Evolutionary conservation across 2,113 vertebrate genomes (phyloP).

Genomic region (Nicator chloris): DNA sequence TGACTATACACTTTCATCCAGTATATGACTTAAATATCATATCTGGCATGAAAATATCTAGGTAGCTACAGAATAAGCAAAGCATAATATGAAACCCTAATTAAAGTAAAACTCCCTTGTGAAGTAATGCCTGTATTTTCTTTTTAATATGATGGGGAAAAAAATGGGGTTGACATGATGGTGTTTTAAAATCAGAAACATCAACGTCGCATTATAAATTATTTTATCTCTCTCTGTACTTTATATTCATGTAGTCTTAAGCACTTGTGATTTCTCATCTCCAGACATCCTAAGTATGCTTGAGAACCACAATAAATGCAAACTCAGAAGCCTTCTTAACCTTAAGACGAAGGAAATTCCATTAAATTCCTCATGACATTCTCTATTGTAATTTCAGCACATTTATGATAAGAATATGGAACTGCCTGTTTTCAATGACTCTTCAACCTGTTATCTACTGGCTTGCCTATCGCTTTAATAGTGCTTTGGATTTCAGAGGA

Average conservation of each 20-base stretch:
- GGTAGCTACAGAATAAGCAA: not conserved
- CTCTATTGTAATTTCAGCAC: conserved; percentile 38
- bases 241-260: conserved; percentile 27
- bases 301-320: conserved; percentile 35
- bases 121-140: not conserved
- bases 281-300: not conserved
- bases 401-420: conserved; percentile 6
- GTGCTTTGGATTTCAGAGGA: not conserved
- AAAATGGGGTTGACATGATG: not conserved
- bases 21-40: not conserved
- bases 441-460: not conserved
- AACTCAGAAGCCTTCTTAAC: not conserved
- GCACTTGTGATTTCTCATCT: conserved; percentile 16
- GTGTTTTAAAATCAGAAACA: conserved; percentile 38
- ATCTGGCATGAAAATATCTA: not conserved
- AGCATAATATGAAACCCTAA: not conserved
- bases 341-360: conserved; percentile 41
- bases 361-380: conserved; percentile 37
- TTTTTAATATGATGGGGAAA: not conserved
- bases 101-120: not conserved
- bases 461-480: conserved; percentile 4
- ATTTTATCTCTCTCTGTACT: not conserved
- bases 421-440: not conserved
- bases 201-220: conserved; percentile 40
- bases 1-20: not conserved